A percentile compares a stretch with the other conserved stretches of the same genome.
phyloP scores from a whole-genome alignment of 2,888 invertebrate genomes.

The Hesperia comma region DNA sequence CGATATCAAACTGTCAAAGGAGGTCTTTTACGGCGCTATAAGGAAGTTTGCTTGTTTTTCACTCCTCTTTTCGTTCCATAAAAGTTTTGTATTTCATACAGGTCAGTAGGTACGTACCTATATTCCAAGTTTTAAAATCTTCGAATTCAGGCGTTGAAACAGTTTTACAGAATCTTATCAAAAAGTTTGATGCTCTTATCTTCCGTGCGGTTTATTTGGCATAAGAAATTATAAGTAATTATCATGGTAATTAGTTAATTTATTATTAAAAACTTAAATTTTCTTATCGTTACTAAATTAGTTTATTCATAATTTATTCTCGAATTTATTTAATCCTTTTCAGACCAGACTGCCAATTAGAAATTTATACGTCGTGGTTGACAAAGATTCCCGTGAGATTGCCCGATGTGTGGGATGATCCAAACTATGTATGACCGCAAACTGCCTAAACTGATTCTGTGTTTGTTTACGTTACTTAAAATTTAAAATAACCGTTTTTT shows the following conservation, averaged over 20 bases:
- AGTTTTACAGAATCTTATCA: not conserved
- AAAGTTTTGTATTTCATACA: conserved; percentile 12
- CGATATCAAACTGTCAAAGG: conserved; percentile 7
- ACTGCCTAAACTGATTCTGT: not conserved
- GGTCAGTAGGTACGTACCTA: not conserved
- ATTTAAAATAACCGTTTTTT: not conserved
- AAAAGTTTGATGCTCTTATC: not conserved
- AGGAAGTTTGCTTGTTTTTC: not conserved
- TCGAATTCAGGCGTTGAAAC: not conserved
- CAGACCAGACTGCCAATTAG: conserved; percentile 74
- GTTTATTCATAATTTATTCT: not conserved
- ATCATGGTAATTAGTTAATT: too few relatives aligned
- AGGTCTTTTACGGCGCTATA: conserved; percentile 9
- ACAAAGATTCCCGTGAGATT: conserved; percentile 56
- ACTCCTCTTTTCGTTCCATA: not conserved
- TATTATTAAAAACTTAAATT: too few relatives aligned
- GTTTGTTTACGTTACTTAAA: not conserved
- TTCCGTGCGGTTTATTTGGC: too few relatives aligned
- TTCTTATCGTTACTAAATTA: too few relatives aligned
- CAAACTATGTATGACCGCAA: conserved; percentile 51
- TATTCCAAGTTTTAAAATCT: too few relatives aligned
- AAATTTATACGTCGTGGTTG: conserved; percentile 72
- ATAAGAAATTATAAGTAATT: too few relatives aligned
- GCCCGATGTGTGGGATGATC: conserved; percentile 69
- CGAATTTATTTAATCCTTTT: not conserved